A percentile compares a stretch with the other conserved stretches of the same genome.
Conservation (phyloP, 2,888 invertebrate genomes). For the Cremastinae sp. region DNA sequence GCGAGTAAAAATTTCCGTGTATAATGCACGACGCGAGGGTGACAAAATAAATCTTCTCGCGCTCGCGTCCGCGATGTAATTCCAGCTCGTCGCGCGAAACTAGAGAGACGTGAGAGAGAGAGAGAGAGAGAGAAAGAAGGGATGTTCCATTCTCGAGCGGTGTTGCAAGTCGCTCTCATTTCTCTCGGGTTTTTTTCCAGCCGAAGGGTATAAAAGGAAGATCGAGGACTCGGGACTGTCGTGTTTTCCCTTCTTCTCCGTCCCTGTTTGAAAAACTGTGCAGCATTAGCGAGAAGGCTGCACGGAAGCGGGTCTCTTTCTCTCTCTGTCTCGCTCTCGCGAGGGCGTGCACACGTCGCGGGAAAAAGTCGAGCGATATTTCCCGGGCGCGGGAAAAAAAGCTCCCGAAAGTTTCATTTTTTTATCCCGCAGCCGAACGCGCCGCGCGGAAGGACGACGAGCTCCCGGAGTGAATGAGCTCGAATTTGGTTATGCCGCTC, state of each 20-base stretch:
- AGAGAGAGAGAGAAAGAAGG: slow-evolving; percentile 45
- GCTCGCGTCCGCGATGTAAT: slow-evolving; percentile 62
- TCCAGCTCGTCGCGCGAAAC: slow-evolving; percentile 55
- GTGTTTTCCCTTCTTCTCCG: slow-evolving; percentile 37
- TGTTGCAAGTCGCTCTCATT: slow-evolving; percentile 60
- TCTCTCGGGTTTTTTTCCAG: slow-evolving; percentile 52
- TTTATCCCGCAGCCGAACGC: background rate
- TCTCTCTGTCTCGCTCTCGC: slow-evolving; percentile 9
- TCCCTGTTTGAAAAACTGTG: slow-evolving; percentile 54
- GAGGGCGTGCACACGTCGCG: slow-evolving; percentile 40
- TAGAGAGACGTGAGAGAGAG: slow-evolving; percentile 12
- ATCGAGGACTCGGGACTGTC: slow-evolving; percentile 37
- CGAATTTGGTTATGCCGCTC: slow-evolving; percentile 77
- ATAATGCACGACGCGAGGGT: slow-evolving; percentile 40
- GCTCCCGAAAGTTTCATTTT: slow-evolving; percentile 7
- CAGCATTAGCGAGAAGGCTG: slow-evolving; percentile 47
- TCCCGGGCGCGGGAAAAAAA: slow-evolving; percentile 53
- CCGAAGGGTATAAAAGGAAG: slow-evolving; percentile 51
- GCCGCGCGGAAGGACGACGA: slow-evolving; percentile 20
- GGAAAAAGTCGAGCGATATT: slow-evolving; percentile 60
- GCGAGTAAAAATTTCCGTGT: background rate
- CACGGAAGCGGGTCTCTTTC: slow-evolving; percentile 16
- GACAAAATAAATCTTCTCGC: slow-evolving; percentile 63
- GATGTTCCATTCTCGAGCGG: slow-evolving; percentile 47
- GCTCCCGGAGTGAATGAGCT: slow-evolving; percentile 61